A percentile compares a stretch with the other conserved stretches of the same genome.
These are phyloP conservation scores for Ammospiza caudacuta DNA, from an alignment of 2,113 vertebrate genomes.

Conservation along the genomic window DNA sequence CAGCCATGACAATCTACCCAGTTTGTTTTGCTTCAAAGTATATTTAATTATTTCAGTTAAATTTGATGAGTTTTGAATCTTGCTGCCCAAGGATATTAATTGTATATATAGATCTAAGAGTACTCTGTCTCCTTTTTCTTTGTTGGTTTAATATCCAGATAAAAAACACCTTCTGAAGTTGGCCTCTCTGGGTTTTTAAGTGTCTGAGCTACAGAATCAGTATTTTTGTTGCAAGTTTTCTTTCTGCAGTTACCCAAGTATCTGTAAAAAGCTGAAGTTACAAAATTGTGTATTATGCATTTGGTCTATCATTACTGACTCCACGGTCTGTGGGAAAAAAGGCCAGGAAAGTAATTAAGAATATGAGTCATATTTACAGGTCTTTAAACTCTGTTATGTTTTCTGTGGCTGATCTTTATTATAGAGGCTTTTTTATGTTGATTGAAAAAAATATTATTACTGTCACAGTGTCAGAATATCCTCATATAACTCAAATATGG, in stretches of 20 bases:
- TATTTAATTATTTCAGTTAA: background rate
- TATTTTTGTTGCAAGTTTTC: background rate
- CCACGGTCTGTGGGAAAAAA: background rate
- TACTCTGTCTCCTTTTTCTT: background rate
- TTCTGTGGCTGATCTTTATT: background rate
- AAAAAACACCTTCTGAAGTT: background rate
- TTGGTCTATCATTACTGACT: background rate
- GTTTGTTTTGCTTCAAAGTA: background rate
- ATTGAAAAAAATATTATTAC: background rate
- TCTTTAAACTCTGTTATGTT: background rate
- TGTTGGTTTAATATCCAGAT: background rate
- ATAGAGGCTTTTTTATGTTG: background rate
- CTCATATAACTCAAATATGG: background rate
- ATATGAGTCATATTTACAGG: background rate
- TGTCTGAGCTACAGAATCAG: background rate
- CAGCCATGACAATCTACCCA: background rate
- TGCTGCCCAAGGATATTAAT: background rate
- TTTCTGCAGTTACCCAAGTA: background rate
- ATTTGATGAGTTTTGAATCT: background rate
- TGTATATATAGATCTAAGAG: background rate
- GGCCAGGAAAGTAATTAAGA: background rate
- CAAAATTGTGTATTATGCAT: background rate
- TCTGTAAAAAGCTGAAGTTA: background rate
- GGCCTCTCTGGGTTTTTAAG: background rate
- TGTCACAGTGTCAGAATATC: background rate